These are phyloP conservation scores for Melanchra persicariae DNA, from an alignment of 2,888 invertebrate genomes.

Conservation along the genomic window DNA sequence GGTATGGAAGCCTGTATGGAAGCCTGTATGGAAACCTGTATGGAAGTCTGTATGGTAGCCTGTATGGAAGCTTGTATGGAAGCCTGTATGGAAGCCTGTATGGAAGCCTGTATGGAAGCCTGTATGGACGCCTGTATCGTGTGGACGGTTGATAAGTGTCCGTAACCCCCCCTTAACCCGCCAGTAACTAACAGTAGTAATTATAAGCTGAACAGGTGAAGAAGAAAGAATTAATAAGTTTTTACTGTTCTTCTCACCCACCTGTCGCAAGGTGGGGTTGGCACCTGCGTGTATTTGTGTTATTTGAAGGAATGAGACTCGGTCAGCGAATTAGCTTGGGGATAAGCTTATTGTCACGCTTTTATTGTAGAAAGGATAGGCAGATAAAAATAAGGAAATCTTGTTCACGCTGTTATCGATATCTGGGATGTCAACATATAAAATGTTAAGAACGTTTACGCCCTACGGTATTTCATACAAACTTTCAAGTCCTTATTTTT, in stretches of 20 bases:
- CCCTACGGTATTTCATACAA: too few species aligned
- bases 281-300: conserved; percentile 57
- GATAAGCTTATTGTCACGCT: neutral
- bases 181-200: conserved; percentile 50
- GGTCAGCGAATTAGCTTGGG: neutral
- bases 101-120: too few species aligned
- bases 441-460: too few species aligned
- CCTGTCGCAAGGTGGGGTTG: conserved; percentile 58
- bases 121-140: too few species aligned
- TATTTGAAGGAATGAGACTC: conserved; percentile 14
- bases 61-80: too few species aligned
- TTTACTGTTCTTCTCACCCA: conserved; percentile 37
- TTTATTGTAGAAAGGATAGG: neutral
- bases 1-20: too few species aligned
- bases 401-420: neutral
- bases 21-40: too few species aligned
- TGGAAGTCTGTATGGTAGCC: too few species aligned
- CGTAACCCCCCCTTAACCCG: conserved; percentile 48
- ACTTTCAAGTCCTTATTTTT: too few species aligned
- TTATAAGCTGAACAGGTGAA: conserved; percentile 61
- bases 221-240: conserved; percentile 39
- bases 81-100: too few species aligned
- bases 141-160: neutral
- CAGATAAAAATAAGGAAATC: neutral
- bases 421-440: too few species aligned